A percentile compares a stretch with the other conserved stretches of the same genome.
phyloP scores from a whole-genome alignment of 1,140 invertebrate genomes.

The Papilio polyxenes region DNA sequence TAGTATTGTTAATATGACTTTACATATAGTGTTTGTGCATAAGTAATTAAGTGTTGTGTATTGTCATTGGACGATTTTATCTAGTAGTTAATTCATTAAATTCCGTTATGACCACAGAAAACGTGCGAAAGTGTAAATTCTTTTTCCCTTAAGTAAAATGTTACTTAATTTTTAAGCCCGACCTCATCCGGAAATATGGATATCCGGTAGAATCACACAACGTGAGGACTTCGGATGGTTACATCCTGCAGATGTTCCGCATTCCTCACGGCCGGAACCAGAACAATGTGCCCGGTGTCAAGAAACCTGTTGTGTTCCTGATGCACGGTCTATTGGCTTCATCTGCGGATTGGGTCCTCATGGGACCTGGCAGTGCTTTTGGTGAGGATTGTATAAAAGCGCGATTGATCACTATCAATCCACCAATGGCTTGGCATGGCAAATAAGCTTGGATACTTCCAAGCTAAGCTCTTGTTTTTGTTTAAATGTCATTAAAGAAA shows the following conservation, averaged over 20 bases:
- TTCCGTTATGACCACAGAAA: no score
- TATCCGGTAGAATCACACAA: constrained; percentile 80
- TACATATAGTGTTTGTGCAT: no score
- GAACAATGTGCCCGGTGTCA: constrained; percentile 58
- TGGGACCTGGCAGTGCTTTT: constrained; percentile 48
- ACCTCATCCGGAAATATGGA: constrained; percentile 60
- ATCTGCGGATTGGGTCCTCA: constrained; percentile 81
- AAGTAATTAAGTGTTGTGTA: no score
- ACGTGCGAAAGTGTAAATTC: no score
- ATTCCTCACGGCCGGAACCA: constrained; percentile 69
- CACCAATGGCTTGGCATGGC: not conserved
- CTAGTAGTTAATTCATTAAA: no score
- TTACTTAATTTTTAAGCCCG: constrained; percentile 41
- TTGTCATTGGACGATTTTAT: no score
- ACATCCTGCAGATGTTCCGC: constrained; percentile 80
- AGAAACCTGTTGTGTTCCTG: constrained; percentile 73
- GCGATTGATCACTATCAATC: no score
- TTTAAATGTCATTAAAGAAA: no score
- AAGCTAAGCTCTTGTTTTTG: no score
- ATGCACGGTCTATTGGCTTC: constrained; percentile 83
- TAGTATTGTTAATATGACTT: no score
- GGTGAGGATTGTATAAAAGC: constrained; percentile 34
- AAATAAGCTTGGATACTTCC: not conserved
- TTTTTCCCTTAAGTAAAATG: no score
- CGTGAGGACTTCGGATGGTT: constrained; percentile 81